Base-by-base conservation (phyloP, 2,888 invertebrate genomes). In the Stenodema calcarata region DNA sequence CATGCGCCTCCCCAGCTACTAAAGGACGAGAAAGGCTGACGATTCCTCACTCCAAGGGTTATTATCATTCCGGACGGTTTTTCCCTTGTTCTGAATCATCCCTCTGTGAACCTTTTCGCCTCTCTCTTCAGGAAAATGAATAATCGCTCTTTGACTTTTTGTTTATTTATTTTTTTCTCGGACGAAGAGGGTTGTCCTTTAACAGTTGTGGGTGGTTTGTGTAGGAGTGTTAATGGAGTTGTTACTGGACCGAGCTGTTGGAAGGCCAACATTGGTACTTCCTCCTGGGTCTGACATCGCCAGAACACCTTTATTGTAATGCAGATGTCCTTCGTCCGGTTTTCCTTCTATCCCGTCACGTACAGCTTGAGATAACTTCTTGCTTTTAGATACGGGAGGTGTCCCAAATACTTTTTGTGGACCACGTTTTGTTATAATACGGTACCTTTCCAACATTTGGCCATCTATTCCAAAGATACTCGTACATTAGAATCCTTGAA, bases 21-120 rank as follows among this genome's bases (percentile, higher is more conserved):
- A 78, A 78, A 78, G 47, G 14, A 44, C 50, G 54, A 47, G 35
- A 54, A 80, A 50, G 28, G 80, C 80, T 50, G 44, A 50, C 80
- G 50, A 80, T 80, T 50, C 80, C 35, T 80, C 80, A 78, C 78
- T 27, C 30, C 47, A 54, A 54, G 28, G 80, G 44, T 80, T 80
- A 80, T 80, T 80, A 80, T 80, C 47, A 80, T 80, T 80, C 80
- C 30, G 80, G 30, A 78, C 42, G 42, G 78, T 78, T 78, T 78
- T 78, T 27, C 44, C 41, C 78, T 47, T 78, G 47, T 78, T 44
- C 78, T 44, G 78, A 42, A 78, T 78, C 78, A 78, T 23, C 78
- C 44, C 78, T 78, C 27, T 78, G 42, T 78, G 78, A 78, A 44
- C 27, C 78, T 78, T 78, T 78, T 78, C 41, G 35, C 42, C 28